Evolutionary conservation across 30 jellyfish, hydroid and myxozoan genomes (phyloP).

Genomic region (Aurelia coerulea): DNA sequence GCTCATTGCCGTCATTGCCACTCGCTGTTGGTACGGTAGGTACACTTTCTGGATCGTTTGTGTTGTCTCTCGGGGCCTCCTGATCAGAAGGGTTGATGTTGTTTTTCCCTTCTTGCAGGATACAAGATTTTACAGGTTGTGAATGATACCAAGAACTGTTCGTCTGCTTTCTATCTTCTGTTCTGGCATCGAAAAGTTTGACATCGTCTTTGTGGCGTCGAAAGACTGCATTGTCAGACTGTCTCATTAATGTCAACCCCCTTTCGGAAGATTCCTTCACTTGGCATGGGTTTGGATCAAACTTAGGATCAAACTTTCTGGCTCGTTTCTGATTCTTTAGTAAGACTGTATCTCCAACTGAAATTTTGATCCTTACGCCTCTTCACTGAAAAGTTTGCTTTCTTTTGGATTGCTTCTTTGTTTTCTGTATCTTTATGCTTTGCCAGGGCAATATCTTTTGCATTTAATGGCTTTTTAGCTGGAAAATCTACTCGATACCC

Average conservation of each 20-base stretch:
- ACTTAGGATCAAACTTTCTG: constrained; percentile 42
- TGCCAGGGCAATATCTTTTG: constrained; percentile 7
- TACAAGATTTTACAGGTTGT: neutral
- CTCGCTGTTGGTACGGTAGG: constrained; percentile 19
- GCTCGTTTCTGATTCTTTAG: constrained; percentile 26
- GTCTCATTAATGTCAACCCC: constrained; percentile 37
- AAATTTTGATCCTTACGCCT: neutral
- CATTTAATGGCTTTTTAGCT: constrained; percentile 10
- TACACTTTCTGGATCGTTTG: neutral
- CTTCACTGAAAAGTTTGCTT: constrained; percentile 17
- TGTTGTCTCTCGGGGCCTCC: constrained; percentile 8
- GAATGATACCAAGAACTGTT: neutral
- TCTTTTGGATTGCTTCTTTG: constrained; percentile 4
- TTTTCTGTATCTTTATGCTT: neutral
- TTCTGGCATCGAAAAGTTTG: neutral
- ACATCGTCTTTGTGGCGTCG: constrained; percentile 48
- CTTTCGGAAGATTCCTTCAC: constrained; percentile 20
- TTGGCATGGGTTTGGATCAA: constrained; percentile 35
- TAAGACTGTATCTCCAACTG: constrained; percentile 40
- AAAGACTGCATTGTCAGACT: constrained; percentile 31
- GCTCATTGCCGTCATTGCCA: neutral
- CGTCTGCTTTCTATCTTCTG: neutral
- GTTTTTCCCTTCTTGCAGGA: neutral
- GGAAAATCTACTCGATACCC: constrained; percentile 48
- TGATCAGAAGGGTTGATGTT: neutral